These are phyloP conservation scores for Drosophila maculinotata DNA, from an alignment of 2,888 invertebrate genomes.

Conservation along the genomic window DNA sequence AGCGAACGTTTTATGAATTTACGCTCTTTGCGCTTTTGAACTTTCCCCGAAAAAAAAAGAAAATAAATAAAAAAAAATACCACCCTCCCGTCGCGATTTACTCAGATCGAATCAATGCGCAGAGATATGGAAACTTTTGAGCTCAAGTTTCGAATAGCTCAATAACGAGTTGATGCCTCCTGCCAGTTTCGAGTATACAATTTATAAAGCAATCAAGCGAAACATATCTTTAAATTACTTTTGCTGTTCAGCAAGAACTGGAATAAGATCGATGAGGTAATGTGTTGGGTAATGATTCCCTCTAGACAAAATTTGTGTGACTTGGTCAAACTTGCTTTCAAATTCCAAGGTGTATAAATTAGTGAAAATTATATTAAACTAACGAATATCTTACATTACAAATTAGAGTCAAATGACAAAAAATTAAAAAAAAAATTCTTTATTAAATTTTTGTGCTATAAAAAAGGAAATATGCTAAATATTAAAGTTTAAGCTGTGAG, in stretches of 20 bases:
- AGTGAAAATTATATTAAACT: too few species aligned
- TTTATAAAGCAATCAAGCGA: constrained; percentile 38
- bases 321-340: too few species aligned
- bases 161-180: constrained; percentile 24
- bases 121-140: constrained; percentile 18
- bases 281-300: too few species aligned
- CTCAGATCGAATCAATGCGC: constrained; percentile 10
- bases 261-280: neutral
- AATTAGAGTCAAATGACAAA: too few species aligned
- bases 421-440: too few species aligned
- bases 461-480: neutral
- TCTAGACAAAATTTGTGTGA: too few species aligned
- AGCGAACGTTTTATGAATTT: constrained; percentile 70
- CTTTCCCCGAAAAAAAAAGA: constrained; percentile 37
- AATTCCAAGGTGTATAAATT: too few species aligned
- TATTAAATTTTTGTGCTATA: neutral
- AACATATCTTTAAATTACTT: constrained; percentile 30
- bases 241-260: neutral
- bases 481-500: too few species aligned
- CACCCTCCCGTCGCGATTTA: constrained; percentile 12
- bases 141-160: constrained; percentile 33
- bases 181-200: constrained; percentile 18
- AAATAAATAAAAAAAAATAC: constrained; percentile 13
- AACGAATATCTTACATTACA: too few species aligned
- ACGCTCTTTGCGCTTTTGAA: constrained; percentile 75